Evolutionary conservation across 1,140 invertebrate genomes (phyloP).

Genomic region (Ridgeia piscesae): DNA sequence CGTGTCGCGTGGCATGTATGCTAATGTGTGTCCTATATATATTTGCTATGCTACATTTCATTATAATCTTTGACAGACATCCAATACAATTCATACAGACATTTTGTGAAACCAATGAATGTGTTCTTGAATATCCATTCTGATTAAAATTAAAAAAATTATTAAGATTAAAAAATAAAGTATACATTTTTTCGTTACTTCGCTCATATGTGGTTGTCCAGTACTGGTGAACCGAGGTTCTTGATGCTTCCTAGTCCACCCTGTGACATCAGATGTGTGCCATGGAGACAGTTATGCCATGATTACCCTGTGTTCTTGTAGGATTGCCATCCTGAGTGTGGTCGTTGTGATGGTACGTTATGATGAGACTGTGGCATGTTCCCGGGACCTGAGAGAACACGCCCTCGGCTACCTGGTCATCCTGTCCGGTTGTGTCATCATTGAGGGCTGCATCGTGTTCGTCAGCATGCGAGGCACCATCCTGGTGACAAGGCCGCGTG

Average conservation of each 20-base stretch:
- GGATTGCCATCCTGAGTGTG: slow-evolving; percentile 1
- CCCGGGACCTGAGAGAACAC: slow-evolving; percentile 66
- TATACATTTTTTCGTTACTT: too few species aligned
- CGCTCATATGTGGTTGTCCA: not conserved
- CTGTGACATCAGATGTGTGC: not conserved
- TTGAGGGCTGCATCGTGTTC: slow-evolving; percentile 74
- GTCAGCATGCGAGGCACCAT: slow-evolving; percentile 82
- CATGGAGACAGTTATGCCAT: not conserved
- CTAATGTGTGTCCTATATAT: too few species aligned
- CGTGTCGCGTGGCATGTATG: too few species aligned
- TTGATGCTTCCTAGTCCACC: not conserved
- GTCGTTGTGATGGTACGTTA: slow-evolving; percentile 62
- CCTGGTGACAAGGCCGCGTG: slow-evolving; percentile 72
- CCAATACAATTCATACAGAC: too few species aligned
- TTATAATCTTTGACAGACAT: too few species aligned
- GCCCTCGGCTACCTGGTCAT: slow-evolving; percentile 73
- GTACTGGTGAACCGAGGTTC: not conserved
- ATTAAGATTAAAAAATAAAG: too few species aligned
- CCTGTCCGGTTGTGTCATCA: slow-evolving; percentile 67
- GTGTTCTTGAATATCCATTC: too few species aligned
- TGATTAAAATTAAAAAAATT: too few species aligned
- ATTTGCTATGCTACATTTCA: too few species aligned
- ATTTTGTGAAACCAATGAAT: too few species aligned
- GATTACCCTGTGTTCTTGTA: not conserved
- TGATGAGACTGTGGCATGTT: slow-evolving; percentile 49